phyloP scores from a whole-genome alignment of 1,140 invertebrate genomes.

The Agrilus planipennis region DNA sequence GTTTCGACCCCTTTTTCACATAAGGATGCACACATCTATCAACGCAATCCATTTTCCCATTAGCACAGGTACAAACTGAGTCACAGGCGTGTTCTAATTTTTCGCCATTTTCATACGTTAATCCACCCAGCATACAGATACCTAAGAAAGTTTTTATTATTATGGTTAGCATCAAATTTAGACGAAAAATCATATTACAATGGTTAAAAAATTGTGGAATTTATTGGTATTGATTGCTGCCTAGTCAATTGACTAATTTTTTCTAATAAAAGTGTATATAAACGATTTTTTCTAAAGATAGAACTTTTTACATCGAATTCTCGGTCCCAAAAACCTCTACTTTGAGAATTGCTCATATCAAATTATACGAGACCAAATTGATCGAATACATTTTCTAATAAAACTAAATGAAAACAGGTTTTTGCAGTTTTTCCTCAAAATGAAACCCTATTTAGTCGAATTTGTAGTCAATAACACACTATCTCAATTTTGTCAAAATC shows the following conservation, averaged over 20 bases:
- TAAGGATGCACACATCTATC: slow-evolving; percentile 51
- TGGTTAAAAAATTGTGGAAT: neutral
- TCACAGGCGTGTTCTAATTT: slow-evolving; percentile 55
- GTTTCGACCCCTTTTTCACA: slow-evolving; percentile 45
- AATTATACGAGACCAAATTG: no score
- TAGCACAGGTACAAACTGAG: slow-evolving; percentile 52
- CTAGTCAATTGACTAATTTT: neutral
- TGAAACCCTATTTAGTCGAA: no score
- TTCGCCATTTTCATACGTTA: slow-evolving; percentile 42
- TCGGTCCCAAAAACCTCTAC: no score
- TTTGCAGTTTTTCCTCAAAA: no score
- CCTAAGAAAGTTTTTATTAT: slow-evolving; percentile 7
- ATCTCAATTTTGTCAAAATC: no score
- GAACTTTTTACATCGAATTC: no score
- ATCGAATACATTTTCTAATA: no score
- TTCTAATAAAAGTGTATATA: neutral
- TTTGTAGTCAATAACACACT: no score
- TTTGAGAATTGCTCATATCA: no score
- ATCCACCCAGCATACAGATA: slow-evolving; percentile 25
- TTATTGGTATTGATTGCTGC: neutral
- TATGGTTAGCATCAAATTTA: neutral
- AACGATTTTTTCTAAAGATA: neutral
- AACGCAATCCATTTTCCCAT: slow-evolving; percentile 52
- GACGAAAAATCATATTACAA: neutral
- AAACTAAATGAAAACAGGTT: no score